Evolutionary conservation across 2,113 vertebrate genomes (phyloP), one percentile per base, ranked within the genome.

Genomic region (Colinus virginianus): DNA sequence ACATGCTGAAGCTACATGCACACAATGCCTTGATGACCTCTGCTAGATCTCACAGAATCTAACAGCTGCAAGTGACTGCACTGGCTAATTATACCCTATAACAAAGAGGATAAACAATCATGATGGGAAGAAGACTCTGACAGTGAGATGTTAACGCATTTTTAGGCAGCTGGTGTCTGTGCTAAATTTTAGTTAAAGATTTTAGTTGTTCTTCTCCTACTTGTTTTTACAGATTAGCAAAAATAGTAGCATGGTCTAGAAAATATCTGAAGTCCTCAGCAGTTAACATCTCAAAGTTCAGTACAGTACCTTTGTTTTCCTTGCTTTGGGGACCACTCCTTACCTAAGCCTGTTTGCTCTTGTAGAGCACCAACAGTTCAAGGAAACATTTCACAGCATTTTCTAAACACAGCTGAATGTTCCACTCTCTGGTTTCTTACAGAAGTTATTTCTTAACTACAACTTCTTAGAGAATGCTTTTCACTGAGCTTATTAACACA

Each of bases 51-150:
- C 90, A 62, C 34, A 78, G 92, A 90, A 87, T 92, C 67, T 69
- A 97, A 95, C 96, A 98, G 96, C 96, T 98, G 97, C 93, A 96
- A 96, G 90, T 93, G 92, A 96, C 96, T 96, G 84, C 90, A 96
- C 95, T 49, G 93, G 95, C 93, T 97, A 97, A 97, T 97, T 97
- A 96, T 93, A 96, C 86, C 58, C 94, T 95, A 89, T 63, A 94
- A 96, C 91, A 94, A 93, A 97, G 97, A 87, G 25, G 70, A 97
- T 91, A 96, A 97, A 97, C 88, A 97, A 95, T 94, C 72, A 51
- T 90, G 96, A 90, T 91, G 95, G 95, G 80, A 97, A 96, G 88
- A 90, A 90, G 76, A 92, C 43, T 95, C 80, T 95, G 86, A 67
- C 78, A 88, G 72, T 89, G 85, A 97, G 97, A 96, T 95, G 97